Conservation (phyloP, 2,888 invertebrate genomes). For the Drosophila sordidula region DNA sequence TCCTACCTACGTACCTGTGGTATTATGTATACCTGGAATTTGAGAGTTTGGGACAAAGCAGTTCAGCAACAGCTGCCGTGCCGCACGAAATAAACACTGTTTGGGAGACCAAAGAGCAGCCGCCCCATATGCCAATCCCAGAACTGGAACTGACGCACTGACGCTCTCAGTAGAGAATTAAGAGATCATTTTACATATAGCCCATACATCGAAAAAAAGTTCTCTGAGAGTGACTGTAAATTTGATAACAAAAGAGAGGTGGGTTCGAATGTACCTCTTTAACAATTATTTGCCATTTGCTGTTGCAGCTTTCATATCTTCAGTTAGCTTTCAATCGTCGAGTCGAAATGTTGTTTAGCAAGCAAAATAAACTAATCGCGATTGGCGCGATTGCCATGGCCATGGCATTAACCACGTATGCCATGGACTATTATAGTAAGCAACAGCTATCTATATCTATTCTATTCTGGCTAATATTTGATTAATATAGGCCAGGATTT, state of each 20-base stretch:
- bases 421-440: not conserved
- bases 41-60: not conserved
- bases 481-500: accelerated
- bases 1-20: constrained; percentile 8
- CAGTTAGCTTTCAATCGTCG: constrained; percentile 1
- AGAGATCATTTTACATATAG: not conserved
- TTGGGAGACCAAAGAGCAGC: constrained; percentile 1
- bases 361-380: not conserved
- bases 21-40: constrained; percentile 7
- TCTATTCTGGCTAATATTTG: not conserved
- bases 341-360: constrained; percentile 5
- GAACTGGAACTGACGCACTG: not conserved
- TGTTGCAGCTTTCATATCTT: not conserved
- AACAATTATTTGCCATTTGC: not conserved
- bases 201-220: too few species aligned
- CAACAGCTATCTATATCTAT: not conserved
- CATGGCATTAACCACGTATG: not conserved
- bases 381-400: constrained; percentile 7
- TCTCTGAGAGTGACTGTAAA: too few species aligned
- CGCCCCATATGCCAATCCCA: constrained; percentile 5
- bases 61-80: not conserved
- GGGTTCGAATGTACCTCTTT: too few species aligned
- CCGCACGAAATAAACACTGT: not conserved
- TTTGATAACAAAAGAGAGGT: too few species aligned
- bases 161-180: constrained; percentile 7